Base-by-base conservation (phyloP, 2,888 invertebrate genomes). In the Rhagonycha lutea region DNA sequence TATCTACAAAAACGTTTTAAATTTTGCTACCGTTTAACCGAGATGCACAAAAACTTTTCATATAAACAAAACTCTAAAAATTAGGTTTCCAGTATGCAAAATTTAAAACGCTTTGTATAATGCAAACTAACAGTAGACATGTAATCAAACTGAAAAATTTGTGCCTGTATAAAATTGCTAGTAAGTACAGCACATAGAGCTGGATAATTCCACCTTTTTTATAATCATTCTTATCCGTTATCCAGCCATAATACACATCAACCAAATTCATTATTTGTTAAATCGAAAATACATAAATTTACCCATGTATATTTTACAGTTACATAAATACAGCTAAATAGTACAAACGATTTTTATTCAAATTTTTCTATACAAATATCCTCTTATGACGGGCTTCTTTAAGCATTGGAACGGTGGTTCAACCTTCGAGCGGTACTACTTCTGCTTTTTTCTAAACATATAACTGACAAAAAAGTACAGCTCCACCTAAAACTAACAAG, bases 271-370 rank as follows among this genome's bases (percentile, higher is more conserved):
- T 73, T 73, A 76, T 73, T 73, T 70, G 24, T 68, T 76, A 68
- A 76, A 68, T 73, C 61, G 68, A 61, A 73, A 69, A 65, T 65
- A 68, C 29, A 29, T 24, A 70, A 61, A 62, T 62, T 62, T 62
- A 70, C 61, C 73, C 73, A 62, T 76, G 76, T 76, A 65, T 65
- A 73, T 76, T 76, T 76, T 76, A 76, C 73, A 76, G 76, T 71
- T 62, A 73, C 71, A 76, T 68, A 76, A 76, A 76, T 76, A 76
- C 68, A 76, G 47, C 29, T 60, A 73, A 70, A 24, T 73, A 72
- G 61, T 68, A 68, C n/a, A 47, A 68, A 68, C 18, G 14, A 8
- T 18, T 68, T 68, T 29, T 68, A 68, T 24, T 68, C 10, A n/a
- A 65, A 26, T 65, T 8, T 24, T 8, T 7, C 14, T n/a, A 14